Evolutionary conservation across 2,113 vertebrate species (phyloP), one percentile per base, ranked within the genome.

Genomic region (Carassius auratus): DNA sequence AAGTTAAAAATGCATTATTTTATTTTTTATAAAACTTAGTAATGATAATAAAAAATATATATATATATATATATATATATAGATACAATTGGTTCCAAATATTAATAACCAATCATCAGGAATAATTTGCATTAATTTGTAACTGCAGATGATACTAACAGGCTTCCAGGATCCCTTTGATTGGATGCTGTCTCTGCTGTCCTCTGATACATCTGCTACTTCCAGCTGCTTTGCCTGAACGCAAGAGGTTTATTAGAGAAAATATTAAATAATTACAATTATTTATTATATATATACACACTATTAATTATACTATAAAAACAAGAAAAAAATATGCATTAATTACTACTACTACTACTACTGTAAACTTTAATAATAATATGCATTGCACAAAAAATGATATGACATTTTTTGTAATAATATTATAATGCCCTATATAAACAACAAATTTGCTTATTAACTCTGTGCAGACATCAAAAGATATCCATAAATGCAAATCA

Each of bases 151-250:
- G 55, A 84, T 84, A 76, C 73, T 26, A 42, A 89, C 89, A 2
- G 85, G 86, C 62, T 85, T 86, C 84, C 89, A 90, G 6, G 91
- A 84, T 50, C 90, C 87, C 73, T 73, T 15, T 0, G 92, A 93
- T 79, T 89, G 87, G 45, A 88, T 89, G 89, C 86, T 90, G 76
- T 92, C 84, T 38, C 2, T 90, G 74, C 88, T 91, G 68, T 92
- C 91, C 57, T 95, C 91, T 1, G 94, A 92, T 10, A 91, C 91
- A 89, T 93, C 89, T 80, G 68, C 91, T 88, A 26, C 90, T 89
- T 66, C 64, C 73, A 33, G 45, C 80, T n/a, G 80, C 48, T 81
- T 69, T 1, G 23, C 64, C 61, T 85, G 81, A 95, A 96, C 10
- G 93, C 94, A 14, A 90, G n/a, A 74, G 96, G 94, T 30, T 52